These are phyloP conservation scores for Aspiorhynchus laticeps DNA, from an alignment of 2,113 vertebrate species.

Conservation along the genomic window DNA sequence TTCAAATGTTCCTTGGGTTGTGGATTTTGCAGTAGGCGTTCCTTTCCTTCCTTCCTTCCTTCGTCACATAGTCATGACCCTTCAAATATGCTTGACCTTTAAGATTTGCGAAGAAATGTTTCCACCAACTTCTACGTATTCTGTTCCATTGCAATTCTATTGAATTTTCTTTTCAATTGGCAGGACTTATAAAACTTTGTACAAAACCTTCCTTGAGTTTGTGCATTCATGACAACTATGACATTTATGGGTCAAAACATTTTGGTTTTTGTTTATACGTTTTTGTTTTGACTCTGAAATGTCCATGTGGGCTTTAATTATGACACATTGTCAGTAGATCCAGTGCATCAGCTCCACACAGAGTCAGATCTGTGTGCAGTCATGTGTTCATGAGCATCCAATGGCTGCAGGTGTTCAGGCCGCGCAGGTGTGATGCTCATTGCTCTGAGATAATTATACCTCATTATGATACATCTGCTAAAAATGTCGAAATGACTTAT, in stretches of 20 bases:
- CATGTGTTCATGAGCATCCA: background rate
- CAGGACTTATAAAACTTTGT: background rate
- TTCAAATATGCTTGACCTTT: conserved; percentile 38
- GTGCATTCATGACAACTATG: background rate
- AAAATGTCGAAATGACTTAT: background rate
- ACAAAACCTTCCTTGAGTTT: background rate
- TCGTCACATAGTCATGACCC: background rate
- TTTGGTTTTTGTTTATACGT: background rate
- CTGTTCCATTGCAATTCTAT: background rate
- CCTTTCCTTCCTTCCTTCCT: conserved; percentile 10
- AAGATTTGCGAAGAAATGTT: background rate
- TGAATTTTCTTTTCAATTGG: background rate
- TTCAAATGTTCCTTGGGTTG: conserved; percentile 55
- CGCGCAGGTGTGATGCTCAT: conserved; percentile 3
- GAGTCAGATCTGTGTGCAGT: background rate
- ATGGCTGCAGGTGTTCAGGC: conserved; percentile 26
- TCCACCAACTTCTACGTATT: background rate
- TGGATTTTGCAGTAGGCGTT: conserved; percentile 21
- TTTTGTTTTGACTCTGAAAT: background rate
- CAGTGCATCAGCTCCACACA: background rate
- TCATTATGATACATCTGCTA: conserved; percentile 17
- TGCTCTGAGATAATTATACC: conserved; percentile 7
- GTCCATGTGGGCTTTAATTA: background rate
- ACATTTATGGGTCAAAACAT: background rate
- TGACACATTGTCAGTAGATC: background rate